Percentiles rank a stretch among this genome's conserved stretches.
phyloP scores from a whole-genome alignment of 2,888 invertebrate species.

The Heliconius sara region DNA sequence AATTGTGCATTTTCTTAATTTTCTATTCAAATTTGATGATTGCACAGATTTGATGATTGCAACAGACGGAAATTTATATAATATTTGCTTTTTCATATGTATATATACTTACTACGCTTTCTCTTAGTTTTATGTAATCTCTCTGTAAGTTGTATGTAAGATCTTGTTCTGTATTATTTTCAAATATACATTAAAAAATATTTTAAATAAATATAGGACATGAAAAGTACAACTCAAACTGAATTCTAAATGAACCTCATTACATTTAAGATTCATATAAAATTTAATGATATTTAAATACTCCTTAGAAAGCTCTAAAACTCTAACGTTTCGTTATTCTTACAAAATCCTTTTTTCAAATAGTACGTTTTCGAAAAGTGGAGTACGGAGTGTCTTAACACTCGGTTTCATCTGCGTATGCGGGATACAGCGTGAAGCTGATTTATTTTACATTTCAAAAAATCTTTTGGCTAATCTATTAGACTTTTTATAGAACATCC shows the following conservation, averaged over 20 bases:
- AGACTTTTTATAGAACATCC: no score
- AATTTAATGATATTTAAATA: background rate
- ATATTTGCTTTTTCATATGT: slow-evolving; percentile 3
- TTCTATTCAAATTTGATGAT: slow-evolving; percentile 37
- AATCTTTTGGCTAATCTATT: no score
- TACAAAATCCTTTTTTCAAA: background rate
- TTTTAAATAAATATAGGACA: background rate
- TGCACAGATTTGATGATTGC: slow-evolving; percentile 27
- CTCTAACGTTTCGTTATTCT: background rate
- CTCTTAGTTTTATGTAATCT: background rate
- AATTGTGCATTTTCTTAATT: slow-evolving; percentile 42
- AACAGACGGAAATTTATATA: slow-evolving; percentile 23
- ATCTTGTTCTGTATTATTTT: no score
- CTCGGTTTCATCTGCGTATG: no score
- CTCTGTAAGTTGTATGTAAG: background rate
- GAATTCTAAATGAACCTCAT: background rate
- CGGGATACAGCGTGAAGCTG: no score
- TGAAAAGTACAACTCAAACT: background rate
- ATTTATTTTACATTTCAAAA: no score
- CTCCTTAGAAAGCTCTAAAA: background rate
- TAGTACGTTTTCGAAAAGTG: background rate
- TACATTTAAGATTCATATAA: background rate
- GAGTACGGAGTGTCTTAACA: no score
- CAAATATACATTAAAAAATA: background rate
- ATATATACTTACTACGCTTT: background rate